phyloP scores from a whole-genome alignment of 2,888 invertebrate species.

The Cryptus armator region DNA sequence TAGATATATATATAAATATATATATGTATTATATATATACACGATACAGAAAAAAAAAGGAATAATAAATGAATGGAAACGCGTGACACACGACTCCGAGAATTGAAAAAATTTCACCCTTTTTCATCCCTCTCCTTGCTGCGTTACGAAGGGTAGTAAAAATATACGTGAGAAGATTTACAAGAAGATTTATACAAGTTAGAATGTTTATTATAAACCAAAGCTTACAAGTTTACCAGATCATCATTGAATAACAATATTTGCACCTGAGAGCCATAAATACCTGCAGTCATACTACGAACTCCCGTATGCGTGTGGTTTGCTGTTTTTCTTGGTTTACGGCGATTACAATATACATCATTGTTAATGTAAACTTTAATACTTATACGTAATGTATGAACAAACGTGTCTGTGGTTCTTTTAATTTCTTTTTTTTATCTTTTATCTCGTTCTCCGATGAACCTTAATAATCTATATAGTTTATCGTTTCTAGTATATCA shows the following conservation, averaged over 20 bases:
- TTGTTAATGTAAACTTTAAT: conserved; percentile 57
- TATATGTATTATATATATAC: conserved; percentile 58
- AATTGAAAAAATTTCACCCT: background rate
- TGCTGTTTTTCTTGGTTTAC: conserved; percentile 21
- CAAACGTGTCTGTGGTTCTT: conserved; percentile 34
- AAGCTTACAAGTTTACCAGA: conserved; percentile 81
- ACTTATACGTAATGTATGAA: conserved; percentile 60
- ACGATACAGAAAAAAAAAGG: conserved; percentile 39
- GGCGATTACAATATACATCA: conserved; percentile 33
- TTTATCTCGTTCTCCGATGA: conserved; percentile 10
- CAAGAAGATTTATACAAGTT: conserved; percentile 77
- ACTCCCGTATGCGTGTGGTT: conserved; percentile 20
- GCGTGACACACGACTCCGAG: conserved; percentile 41
- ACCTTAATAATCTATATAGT: conserved; percentile 54
- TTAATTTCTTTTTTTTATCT: conserved; percentile 18
- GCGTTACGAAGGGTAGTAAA: background rate
- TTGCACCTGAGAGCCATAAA: conserved; percentile 82
- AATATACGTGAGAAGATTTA: background rate
- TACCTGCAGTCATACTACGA: conserved; percentile 66
- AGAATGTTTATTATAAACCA: conserved; percentile 84
- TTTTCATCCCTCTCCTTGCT: background rate
- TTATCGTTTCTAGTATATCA: conserved; percentile 62
- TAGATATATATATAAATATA: conserved; percentile 70
- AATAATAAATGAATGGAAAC: conserved; percentile 65
- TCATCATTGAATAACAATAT: conserved; percentile 80